phyloP scores from a whole-genome alignment of 35 echinoderm and acorn worm species.

The Hemicentrotus pulcherrimus region DNA sequence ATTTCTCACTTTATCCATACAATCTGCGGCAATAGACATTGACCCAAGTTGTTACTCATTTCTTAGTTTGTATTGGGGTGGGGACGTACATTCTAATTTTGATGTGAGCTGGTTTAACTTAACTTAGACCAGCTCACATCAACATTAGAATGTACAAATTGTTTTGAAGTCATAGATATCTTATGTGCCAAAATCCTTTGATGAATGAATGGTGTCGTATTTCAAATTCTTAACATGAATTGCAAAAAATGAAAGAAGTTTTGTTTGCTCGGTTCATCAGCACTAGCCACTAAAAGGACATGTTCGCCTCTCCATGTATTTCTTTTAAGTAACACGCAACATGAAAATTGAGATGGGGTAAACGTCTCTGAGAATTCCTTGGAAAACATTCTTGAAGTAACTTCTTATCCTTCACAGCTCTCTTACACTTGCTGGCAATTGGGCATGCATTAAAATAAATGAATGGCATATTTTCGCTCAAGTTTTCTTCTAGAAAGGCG shows the following conservation, averaged over 20 bases:
- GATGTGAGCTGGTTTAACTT: too few species aligned
- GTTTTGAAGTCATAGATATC: neutral
- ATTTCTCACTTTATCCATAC: conserved; percentile 53
- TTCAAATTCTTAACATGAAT: neutral
- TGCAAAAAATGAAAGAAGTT: neutral
- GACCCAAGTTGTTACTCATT: conserved; percentile 43
- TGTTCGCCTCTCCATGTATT: neutral
- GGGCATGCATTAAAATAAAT: neutral
- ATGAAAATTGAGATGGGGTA: neutral
- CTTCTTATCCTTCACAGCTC: neutral
- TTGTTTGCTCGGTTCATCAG: neutral
- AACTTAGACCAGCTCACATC: neutral
- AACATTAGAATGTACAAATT: too few species aligned
- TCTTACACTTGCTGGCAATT: neutral
- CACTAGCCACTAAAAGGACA: neutral
- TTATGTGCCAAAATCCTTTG: neutral
- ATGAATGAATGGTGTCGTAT: neutral
- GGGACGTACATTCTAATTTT: too few species aligned
- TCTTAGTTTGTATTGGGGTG: conserved; percentile 4
- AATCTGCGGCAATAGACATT: conserved; percentile 52
- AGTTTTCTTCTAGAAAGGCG: neutral
- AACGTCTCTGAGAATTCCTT: neutral
- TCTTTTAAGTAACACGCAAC: neutral
- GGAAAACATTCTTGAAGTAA: neutral
- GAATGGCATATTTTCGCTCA: neutral